A percentile compares a stretch with the other conserved stretches of the same genome.
Evolutionary conservation across 2,113 vertebrate genomes (phyloP).

Genomic region (Boulengerochromis microlepis): DNA sequence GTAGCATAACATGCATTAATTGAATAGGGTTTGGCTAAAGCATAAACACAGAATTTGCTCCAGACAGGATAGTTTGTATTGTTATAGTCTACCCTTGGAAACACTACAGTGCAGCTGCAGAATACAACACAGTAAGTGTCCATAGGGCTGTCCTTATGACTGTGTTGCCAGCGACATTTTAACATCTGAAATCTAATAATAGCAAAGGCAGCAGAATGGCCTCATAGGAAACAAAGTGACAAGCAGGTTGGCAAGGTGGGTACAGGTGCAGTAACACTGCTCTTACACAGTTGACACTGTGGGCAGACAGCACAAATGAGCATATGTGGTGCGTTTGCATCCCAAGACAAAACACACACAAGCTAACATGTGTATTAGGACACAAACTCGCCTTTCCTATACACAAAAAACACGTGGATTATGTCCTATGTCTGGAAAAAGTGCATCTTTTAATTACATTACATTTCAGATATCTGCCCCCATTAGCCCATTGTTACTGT

Average conservation of each 20-base stretch:
- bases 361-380: not conserved
- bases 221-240: conserved; percentile 44
- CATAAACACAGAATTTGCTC: not conserved
- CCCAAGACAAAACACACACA: not conserved
- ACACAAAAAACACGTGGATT: conserved; percentile 36
- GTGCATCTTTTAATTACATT: conserved; percentile 66
- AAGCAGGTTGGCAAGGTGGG: conserved; percentile 39
- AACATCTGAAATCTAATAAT: conserved; percentile 40
- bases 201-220: conserved; percentile 17
- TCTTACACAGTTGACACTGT: conserved; percentile 3
- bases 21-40: not conserved
- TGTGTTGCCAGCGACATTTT: not conserved
- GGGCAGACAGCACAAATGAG: conserved; percentile 27
- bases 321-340: not conserved
- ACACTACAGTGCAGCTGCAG: not conserved
- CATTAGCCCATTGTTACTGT: not conserved
- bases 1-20: not conserved
- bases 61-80: not conserved
- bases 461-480: conserved; percentile 33
- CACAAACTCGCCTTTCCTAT: not conserved
- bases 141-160: not conserved
- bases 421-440: conserved; percentile 39
- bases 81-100: not conserved
- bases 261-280: conserved; percentile 24
- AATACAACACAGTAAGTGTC: not conserved